A percentile compares a stretch with the other conserved stretches of the same genome.
Conservation (phyloP, 1,140 invertebrate species). For the Camponotus pennsylvanicus region DNA sequence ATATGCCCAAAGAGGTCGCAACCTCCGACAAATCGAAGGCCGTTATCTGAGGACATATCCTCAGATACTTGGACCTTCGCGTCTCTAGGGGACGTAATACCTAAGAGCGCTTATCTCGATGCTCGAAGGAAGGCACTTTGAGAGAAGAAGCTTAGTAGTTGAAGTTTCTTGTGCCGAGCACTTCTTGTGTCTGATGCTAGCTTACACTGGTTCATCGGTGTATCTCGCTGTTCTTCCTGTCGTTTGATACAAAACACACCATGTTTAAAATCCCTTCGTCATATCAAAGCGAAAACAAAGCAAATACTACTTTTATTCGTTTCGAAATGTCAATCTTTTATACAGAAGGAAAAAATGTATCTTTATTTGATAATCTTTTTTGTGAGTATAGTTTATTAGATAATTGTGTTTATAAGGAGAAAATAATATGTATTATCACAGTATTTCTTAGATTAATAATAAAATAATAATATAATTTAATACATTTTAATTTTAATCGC, state of each 20-base stretch:
- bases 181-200: slow-evolving; percentile 57
- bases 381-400: no score
- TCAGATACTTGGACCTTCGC: slow-evolving; percentile 43
- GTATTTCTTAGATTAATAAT: background rate
- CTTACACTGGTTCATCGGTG: slow-evolving; percentile 59
- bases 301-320: background rate
- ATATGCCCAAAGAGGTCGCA: slow-evolving; percentile 53
- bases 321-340: background rate
- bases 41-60: slow-evolving; percentile 46
- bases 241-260: slow-evolving; percentile 51
- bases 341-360: background rate
- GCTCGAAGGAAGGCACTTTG: slow-evolving; percentile 59
- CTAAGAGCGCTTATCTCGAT: slow-evolving; percentile 64
- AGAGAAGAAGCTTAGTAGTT: slow-evolving; percentile 63
- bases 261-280: slow-evolving; percentile 42
- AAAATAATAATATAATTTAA: background rate
- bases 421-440: background rate
- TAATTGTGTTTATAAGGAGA: background rate
- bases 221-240: slow-evolving; percentile 19
- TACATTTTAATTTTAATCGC: background rate
- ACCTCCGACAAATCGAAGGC: slow-evolving; percentile 56
- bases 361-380: no score
- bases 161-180: slow-evolving; percentile 59
- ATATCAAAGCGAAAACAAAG: background rate
- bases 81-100: slow-evolving; percentile 57